Evolutionary conservation across 2,797 vertebrate genomes (phyloP).

Genomic region (Oceanodroma leucorhoa): DNA sequence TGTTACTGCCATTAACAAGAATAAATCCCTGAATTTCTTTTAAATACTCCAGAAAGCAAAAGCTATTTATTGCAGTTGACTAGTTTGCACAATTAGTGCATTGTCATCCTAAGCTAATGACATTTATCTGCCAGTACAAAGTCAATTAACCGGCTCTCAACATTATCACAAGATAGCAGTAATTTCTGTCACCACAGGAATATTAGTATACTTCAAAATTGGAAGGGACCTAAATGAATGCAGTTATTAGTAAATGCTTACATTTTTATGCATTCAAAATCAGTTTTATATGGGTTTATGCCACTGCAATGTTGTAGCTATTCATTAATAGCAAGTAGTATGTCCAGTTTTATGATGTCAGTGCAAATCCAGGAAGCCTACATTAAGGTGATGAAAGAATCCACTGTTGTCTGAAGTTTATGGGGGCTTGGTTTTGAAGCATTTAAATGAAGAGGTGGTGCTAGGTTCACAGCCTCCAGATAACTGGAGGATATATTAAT

Average conservation of each 20-base stretch:
- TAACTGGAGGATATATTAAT: not conserved
- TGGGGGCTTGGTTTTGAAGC: not conserved
- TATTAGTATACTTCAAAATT: not conserved
- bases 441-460: not conserved
- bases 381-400: not conserved
- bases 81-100: not conserved
- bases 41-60: not conserved
- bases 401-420: not conserved
- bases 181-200: not conserved
- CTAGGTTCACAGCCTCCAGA: not conserved
- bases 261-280: not conserved
- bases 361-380: not conserved
- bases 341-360: not conserved
- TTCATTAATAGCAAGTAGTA: not conserved
- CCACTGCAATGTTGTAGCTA: not conserved
- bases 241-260: not conserved
- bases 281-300: not conserved
- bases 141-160: not conserved
- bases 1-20: not conserved
- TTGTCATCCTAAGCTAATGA: not conserved
- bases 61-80: not conserved
- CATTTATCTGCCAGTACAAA: not conserved
- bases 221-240: not conserved
- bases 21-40: not conserved
- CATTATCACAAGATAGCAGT: not conserved